Evolutionary conservation across 1,140 invertebrate genomes (phyloP).

Genomic region (Drosophila truncata): DNA sequence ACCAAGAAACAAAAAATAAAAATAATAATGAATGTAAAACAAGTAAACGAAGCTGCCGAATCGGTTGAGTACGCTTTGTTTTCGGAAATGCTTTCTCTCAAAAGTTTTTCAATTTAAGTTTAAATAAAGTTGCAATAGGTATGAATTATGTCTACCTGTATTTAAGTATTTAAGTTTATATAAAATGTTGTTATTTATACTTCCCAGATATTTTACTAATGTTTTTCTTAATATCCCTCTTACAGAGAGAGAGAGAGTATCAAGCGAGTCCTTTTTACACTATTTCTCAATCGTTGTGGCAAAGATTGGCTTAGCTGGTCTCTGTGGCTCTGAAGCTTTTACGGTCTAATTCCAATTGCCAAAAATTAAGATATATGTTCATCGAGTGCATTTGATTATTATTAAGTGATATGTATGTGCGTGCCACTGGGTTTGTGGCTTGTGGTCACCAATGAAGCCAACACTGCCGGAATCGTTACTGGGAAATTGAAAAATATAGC

Average conservation of each 20-base stretch:
- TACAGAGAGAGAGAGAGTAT: constrained; percentile 34
- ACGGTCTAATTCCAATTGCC: constrained; percentile 46
- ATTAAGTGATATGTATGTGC: constrained; percentile 56
- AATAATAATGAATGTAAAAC: constrained; percentile 45
- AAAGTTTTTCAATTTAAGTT: constrained; percentile 32
- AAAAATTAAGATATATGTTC: constrained; percentile 69
- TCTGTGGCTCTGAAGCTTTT: constrained; percentile 12
- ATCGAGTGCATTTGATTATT: constrained; percentile 74
- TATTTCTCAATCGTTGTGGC: neutral
- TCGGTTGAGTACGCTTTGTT: constrained; percentile 26
- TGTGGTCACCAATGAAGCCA: constrained; percentile 37
- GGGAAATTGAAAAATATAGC: constrained; percentile 62
- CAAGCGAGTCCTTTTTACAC: neutral
- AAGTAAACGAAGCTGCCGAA: constrained; percentile 28
- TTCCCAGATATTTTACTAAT: too few species aligned
- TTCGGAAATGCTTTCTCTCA: constrained; percentile 13
- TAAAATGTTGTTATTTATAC: too few species aligned
- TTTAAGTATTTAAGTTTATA: neutral
- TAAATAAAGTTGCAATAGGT: neutral
- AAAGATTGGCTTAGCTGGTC: constrained; percentile 8
- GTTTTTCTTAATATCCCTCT: neutral
- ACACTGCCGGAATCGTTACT: constrained; percentile 20
- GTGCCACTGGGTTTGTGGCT: constrained; percentile 15
- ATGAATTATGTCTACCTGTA: neutral
- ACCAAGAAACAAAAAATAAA: constrained; percentile 23